These are phyloP conservation scores for Megaceryle alcyon DNA, from an alignment of 2,797 vertebrate genomes.

Conservation along the genomic window DNA sequence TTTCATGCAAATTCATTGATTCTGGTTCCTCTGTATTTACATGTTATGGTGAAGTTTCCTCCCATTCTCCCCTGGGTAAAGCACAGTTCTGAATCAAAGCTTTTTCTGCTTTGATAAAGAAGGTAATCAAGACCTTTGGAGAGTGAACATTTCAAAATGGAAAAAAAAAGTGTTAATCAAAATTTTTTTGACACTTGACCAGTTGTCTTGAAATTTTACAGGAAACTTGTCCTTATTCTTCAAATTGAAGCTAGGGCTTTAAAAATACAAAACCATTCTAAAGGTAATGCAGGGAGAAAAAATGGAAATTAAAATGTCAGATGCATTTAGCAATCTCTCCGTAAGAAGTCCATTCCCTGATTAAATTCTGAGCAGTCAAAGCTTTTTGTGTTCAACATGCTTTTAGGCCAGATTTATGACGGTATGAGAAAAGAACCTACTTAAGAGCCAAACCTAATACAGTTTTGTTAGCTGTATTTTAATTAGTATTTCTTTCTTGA, in stretches of 20 bases:
- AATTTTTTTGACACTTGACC: not conserved
- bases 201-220: not conserved
- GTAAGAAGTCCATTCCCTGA: not conserved
- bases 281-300: not conserved
- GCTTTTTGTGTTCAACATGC: not conserved
- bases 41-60: not conserved
- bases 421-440: not conserved
- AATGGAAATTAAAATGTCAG: not conserved
- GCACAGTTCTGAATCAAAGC: not conserved
- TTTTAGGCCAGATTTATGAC: constrained; percentile 52
- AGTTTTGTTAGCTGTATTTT: constrained; percentile 13
- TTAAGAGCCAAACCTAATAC: not conserved
- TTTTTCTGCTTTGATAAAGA: not conserved
- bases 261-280: not conserved
- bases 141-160: not conserved
- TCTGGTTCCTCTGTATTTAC: not conserved
- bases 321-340: not conserved
- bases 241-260: not conserved
- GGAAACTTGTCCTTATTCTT: not conserved
- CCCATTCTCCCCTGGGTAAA: not conserved
- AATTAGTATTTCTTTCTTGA: constrained; percentile 22
- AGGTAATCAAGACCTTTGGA: not conserved
- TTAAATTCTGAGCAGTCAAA: constrained; percentile 5
- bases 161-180: not conserved
- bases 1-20: not conserved